Conservation (phyloP, 1,140 invertebrate genomes). For the Physella acuta region DNA sequence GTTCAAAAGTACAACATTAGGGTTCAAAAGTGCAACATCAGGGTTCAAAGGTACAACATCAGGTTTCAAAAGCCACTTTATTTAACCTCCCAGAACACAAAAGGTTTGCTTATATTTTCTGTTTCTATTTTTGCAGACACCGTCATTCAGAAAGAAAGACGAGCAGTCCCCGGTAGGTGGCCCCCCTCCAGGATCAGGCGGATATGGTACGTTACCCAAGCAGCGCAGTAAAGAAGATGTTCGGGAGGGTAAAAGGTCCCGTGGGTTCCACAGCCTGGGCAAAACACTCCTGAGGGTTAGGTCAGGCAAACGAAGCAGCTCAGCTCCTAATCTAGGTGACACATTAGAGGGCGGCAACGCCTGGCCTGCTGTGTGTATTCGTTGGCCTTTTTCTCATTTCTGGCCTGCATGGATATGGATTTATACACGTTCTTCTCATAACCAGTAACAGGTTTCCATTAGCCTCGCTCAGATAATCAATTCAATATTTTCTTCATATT, state of each 20-base stretch:
- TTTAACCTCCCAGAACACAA: too few species aligned
- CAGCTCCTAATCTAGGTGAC: constrained; percentile 87
- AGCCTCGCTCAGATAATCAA: too few species aligned
- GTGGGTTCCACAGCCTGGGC: constrained; percentile 69
- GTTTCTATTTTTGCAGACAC: constrained; percentile 65
- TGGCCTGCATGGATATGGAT: constrained; percentile 15
- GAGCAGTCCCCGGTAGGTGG: not conserved
- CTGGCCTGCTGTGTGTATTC: constrained; percentile 3
- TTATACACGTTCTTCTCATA: not conserved
- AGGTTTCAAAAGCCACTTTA: too few species aligned
- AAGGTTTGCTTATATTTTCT: constrained; percentile 7
- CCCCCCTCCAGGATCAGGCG: constrained; percentile 40
- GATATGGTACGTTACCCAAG: constrained; percentile 53
- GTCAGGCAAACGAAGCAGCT: constrained; percentile 72
- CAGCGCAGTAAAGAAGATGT: constrained; percentile 38
- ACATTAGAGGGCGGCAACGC: constrained; percentile 15
- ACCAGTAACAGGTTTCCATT: not conserved
- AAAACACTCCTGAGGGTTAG: constrained; percentile 68
- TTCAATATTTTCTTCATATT: too few species aligned
- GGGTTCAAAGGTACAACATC: too few species aligned
- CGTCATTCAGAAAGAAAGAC: constrained; percentile 59
- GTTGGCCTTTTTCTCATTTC: not conserved
- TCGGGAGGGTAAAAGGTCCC: constrained; percentile 28
- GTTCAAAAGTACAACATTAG: too few species aligned
- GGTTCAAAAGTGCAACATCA: too few species aligned